phyloP scores from a whole-genome alignment of 2,888 invertebrate genomes.

The Orgyia antiqua region DNA sequence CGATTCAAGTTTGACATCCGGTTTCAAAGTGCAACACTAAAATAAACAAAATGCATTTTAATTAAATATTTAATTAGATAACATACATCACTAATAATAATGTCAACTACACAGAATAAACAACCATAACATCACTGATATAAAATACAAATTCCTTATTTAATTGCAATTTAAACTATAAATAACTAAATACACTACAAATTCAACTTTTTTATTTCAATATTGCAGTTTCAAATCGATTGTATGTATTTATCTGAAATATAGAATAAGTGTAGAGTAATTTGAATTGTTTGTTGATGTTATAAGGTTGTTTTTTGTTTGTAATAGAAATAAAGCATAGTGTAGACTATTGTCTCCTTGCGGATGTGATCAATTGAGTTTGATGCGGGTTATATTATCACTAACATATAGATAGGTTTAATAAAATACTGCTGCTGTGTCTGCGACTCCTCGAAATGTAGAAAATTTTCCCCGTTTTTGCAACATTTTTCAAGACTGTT shows the following conservation, averaged over 20 bases:
- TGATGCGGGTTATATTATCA: conserved; percentile 51
- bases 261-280: neutral
- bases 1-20: too few relatives aligned
- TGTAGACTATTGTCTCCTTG: conserved; percentile 46
- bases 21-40: too few relatives aligned
- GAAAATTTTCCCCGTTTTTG: too few relatives aligned
- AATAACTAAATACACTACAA: conserved; percentile 5
- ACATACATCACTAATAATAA: conserved; percentile 20
- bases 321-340: conserved; percentile 41
- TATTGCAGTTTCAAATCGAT: conserved; percentile 1
- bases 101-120: neutral
- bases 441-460: too few relatives aligned
- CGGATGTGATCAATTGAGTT: conserved; percentile 55
- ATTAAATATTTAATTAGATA: conserved; percentile 26
- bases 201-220: conserved; percentile 4
- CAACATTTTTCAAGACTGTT: too few relatives aligned
- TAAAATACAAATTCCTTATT: neutral
- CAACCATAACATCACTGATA: neutral
- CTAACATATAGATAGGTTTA: too few relatives aligned
- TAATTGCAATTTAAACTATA: neutral
- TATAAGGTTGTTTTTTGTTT: conserved; percentile 13
- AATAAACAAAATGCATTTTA: conserved; percentile 33
- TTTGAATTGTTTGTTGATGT: too few relatives aligned
- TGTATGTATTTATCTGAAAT: conserved; percentile 1
- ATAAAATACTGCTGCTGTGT: too few relatives aligned